Conservation (phyloP, 2,113 vertebrate genomes). For the Gymnogyps californianus region DNA sequence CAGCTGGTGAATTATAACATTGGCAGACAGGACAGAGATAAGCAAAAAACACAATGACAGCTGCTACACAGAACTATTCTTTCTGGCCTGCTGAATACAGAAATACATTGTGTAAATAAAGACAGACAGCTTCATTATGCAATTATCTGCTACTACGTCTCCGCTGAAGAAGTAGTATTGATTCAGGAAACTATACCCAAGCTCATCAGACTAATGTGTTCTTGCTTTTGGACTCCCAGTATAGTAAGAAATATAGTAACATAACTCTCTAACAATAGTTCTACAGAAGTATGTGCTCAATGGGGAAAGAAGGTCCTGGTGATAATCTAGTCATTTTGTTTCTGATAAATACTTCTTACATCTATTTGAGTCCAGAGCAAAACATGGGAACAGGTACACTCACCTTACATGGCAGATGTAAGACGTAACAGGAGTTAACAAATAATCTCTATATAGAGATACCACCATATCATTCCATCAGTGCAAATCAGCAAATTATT, state of each 20-base stretch:
- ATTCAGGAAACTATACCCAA: conserved; percentile 65
- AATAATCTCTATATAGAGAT: neutral
- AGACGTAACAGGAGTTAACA: neutral
- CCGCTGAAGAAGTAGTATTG: conserved; percentile 69
- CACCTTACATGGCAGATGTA: neutral
- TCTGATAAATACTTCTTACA: neutral
- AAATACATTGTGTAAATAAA: conserved; percentile 80
- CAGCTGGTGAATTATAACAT: conserved; percentile 81
- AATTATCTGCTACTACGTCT: conserved; percentile 73
- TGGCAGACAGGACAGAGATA: conserved; percentile 81
- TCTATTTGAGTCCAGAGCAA: neutral
- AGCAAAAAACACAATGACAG: conserved; percentile 82
- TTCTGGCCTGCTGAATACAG: conserved; percentile 80
- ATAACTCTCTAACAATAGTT: neutral
- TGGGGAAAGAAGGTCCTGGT: neutral
- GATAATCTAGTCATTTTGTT: neutral
- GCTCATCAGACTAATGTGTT: conserved; percentile 64
- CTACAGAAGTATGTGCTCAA: neutral
- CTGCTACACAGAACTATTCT: conserved; percentile 82
- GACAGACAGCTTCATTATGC: conserved; percentile 83
- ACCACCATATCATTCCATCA: neutral
- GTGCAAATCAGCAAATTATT: neutral
- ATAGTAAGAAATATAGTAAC: conserved; percentile 4
- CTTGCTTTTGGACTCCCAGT: neutral
- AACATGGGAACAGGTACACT: neutral